phyloP scores from a whole-genome alignment of 23 tunicate species.

The Clavelina lepadiformis region DNA sequence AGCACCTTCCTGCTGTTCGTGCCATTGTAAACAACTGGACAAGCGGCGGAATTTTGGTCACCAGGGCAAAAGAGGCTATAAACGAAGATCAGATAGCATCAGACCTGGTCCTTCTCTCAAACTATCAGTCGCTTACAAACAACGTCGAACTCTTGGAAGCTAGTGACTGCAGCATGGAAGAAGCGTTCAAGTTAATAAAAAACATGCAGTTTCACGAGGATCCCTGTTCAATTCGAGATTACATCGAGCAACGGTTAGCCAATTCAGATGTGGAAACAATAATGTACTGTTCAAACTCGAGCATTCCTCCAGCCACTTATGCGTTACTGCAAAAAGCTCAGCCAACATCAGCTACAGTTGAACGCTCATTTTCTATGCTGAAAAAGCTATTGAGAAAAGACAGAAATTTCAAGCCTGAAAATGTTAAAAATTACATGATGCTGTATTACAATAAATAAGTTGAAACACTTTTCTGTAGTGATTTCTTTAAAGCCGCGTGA shows the following conservation, averaged over 20 bases:
- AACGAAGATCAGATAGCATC: constrained; percentile 3
- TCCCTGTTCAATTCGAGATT: constrained; percentile 26
- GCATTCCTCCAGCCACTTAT: constrained; percentile 9
- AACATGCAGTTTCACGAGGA: constrained; percentile 21
- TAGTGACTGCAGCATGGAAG: constrained; percentile 14
- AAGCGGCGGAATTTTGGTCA: not conserved
- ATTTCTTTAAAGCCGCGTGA: no score
- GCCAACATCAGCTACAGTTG: constrained; percentile 23
- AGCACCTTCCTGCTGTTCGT: constrained; percentile 22
- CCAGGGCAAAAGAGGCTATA: constrained; percentile 6
- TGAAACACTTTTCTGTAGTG: no score
- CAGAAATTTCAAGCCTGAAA: no score
- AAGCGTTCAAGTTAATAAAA: constrained; percentile 8
- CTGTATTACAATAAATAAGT: no score
- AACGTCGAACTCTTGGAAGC: constrained; percentile 24
- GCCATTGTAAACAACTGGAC: constrained; percentile 21
- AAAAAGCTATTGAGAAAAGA: constrained; percentile 4
- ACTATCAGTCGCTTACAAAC: constrained; percentile 6
- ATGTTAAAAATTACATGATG: no score
- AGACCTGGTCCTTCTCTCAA: constrained; percentile 1
- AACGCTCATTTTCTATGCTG: constrained; percentile 20
- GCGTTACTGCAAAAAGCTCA: constrained; percentile 25
- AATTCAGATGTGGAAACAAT: constrained; percentile 19
- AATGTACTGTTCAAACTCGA: constrained; percentile 26
- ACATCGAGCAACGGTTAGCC: constrained; percentile 23